A percentile compares a stretch with the other conserved stretches of the same genome.
Conservation (phyloP, 2,113 vertebrate genomes). For the Shinisaurus crocodilurus region DNA sequence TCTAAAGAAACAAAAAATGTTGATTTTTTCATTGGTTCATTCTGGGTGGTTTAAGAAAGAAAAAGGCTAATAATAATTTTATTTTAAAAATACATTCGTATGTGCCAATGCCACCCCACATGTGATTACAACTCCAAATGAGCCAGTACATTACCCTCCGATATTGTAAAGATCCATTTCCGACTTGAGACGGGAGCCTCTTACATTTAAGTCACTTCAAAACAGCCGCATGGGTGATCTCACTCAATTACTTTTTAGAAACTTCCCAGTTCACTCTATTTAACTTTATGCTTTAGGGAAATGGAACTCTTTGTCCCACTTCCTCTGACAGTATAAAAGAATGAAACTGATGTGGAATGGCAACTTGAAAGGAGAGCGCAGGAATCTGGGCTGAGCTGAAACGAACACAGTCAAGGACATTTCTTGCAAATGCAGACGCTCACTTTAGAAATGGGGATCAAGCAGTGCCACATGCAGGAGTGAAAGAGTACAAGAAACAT, state of each 20-base stretch:
- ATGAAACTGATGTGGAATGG: background rate
- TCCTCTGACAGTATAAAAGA: background rate
- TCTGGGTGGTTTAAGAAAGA: slow-evolving; percentile 11
- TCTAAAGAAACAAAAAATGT: background rate
- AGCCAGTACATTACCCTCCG: slow-evolving; percentile 7
- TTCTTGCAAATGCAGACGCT: background rate
- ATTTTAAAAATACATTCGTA: background rate
- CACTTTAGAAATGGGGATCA: background rate
- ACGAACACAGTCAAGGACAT: background rate
- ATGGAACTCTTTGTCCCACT: slow-evolving; percentile 41
- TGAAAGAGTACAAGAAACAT: background rate
- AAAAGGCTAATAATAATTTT: background rate
- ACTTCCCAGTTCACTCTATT: slow-evolving; percentile 61
- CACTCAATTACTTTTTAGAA: slow-evolving; percentile 58
- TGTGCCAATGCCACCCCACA: background rate
- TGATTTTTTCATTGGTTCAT: slow-evolving; percentile 13
- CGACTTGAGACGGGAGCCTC: background rate
- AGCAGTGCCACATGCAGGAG: background rate
- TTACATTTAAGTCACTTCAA: slow-evolving; percentile 11
- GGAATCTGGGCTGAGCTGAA: background rate
- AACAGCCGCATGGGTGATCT: slow-evolving; percentile 45
- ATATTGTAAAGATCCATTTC: background rate
- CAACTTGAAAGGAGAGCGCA: accelerated
- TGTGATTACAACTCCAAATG: background rate
- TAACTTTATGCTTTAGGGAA: slow-evolving; percentile 54